phyloP scores from a whole-genome alignment of 2,113 vertebrate genomes.

The Circaetus gallicus region DNA sequence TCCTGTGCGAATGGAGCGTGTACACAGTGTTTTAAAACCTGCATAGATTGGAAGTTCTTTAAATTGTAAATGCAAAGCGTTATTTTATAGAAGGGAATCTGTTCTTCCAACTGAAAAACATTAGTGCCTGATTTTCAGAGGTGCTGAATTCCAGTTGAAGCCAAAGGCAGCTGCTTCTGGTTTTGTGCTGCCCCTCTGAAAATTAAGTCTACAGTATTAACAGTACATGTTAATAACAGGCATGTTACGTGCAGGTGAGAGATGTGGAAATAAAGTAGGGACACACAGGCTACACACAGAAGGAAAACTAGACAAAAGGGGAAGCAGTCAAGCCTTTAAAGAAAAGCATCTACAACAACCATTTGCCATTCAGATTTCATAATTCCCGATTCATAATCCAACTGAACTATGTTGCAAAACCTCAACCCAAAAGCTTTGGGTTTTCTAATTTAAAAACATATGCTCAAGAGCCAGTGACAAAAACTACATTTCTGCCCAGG shows the following conservation, averaged over 20 bases:
- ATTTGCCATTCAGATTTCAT: background rate
- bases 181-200: background rate
- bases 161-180: background rate
- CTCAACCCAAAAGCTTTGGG: background rate
- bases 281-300: background rate
- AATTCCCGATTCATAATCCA: background rate
- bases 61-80: background rate
- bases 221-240: background rate
- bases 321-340: background rate
- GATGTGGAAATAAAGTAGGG: background rate
- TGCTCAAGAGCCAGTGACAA: background rate
- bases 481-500: background rate
- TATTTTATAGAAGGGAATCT: background rate
- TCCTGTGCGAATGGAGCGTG: background rate
- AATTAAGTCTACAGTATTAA: background rate
- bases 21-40: background rate
- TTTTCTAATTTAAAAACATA: background rate
- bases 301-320: background rate
- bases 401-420: background rate
- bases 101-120: slow-evolving; percentile 1
- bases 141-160: background rate
- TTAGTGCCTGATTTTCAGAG: slow-evolving; percentile 1
- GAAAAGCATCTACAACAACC: background rate
- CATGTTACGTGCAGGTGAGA: background rate
- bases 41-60: background rate